Evolutionary conservation across 2,113 vertebrate species (phyloP).

Genomic region (Odobenus rosmarus): DNA sequence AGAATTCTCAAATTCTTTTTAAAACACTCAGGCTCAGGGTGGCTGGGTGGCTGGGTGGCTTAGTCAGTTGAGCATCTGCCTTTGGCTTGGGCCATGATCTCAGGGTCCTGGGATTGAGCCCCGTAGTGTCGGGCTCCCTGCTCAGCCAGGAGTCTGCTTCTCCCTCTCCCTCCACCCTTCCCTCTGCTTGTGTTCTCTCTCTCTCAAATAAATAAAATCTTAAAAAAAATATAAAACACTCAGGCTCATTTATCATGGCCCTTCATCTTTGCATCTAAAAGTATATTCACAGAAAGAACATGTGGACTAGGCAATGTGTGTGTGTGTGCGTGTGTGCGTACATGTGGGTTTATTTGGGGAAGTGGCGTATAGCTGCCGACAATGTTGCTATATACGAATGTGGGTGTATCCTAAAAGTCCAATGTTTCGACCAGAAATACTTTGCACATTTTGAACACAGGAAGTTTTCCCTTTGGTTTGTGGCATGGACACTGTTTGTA

Average conservation of each 20-base stretch:
- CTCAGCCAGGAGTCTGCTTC: no score
- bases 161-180: no score
- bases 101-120: no score
- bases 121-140: no score
- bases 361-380: not conserved
- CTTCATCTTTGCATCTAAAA: not conserved
- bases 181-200: no score
- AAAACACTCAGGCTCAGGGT: not conserved
- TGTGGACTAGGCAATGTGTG: not conserved
- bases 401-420: not conserved
- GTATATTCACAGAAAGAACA: not conserved
- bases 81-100: no score
- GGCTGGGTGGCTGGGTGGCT: not conserved
- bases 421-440: conserved; percentile 38
- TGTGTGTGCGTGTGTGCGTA: not conserved
- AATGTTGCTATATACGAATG: not conserved
- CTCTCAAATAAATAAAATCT: not conserved
- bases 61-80: not conserved
- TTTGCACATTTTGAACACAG: conserved; percentile 51
- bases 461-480: conserved; percentile 66
- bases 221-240: not conserved
- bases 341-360: conserved; percentile 40
- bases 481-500: conserved; percentile 47
- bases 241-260: not conserved
- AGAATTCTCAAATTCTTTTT: conserved; percentile 48